A percentile compares a stretch with the other conserved stretches of the same genome.
phyloP scores from a whole-genome alignment of 2,888 invertebrate species.

The Neuroscelio doddi region DNA sequence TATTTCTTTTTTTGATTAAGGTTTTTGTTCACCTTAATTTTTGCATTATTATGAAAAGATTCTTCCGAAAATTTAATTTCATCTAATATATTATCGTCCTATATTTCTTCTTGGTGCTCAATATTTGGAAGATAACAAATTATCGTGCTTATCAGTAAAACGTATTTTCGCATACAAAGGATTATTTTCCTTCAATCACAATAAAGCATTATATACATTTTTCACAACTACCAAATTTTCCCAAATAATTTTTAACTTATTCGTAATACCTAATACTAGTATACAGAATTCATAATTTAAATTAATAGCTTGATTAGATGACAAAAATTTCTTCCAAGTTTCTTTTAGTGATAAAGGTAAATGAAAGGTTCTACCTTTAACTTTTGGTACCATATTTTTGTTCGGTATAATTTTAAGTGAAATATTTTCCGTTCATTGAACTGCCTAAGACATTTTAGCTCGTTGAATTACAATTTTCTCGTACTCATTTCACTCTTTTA shows the following conservation, averaged over 20 bases:
- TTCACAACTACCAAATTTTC: conserved; percentile 55
- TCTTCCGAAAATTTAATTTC: not conserved
- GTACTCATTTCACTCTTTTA: conserved; percentile 50
- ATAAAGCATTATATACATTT: conserved; percentile 54
- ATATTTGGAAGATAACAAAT: conserved; percentile 29
- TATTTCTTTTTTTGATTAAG: not conserved
- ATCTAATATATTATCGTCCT: not conserved
- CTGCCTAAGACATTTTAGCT: conserved; percentile 63
- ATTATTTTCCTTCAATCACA: conserved; percentile 56
- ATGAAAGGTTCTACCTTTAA: conserved; percentile 57
- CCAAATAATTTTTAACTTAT: conserved; percentile 56
- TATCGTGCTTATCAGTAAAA: conserved; percentile 36
- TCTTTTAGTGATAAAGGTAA: conserved; percentile 60
- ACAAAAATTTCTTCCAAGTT: conserved; percentile 58
- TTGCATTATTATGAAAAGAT: conserved; percentile 1
- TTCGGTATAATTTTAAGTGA: conserved; percentile 54
- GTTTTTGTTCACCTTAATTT: not conserved
- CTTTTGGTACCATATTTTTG: conserved; percentile 48
- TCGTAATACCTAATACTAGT: conserved; percentile 57
- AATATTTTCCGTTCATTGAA: conserved; percentile 57
- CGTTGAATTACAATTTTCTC: conserved; percentile 55
- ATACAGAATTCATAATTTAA: conserved; percentile 58
- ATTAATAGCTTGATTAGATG: conserved; percentile 52
- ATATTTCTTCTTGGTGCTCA: conserved; percentile 31
- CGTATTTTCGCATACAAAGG: conserved; percentile 51